phyloP scores from a whole-genome alignment of 2,888 invertebrate species.

The Spisula subtruncata region DNA sequence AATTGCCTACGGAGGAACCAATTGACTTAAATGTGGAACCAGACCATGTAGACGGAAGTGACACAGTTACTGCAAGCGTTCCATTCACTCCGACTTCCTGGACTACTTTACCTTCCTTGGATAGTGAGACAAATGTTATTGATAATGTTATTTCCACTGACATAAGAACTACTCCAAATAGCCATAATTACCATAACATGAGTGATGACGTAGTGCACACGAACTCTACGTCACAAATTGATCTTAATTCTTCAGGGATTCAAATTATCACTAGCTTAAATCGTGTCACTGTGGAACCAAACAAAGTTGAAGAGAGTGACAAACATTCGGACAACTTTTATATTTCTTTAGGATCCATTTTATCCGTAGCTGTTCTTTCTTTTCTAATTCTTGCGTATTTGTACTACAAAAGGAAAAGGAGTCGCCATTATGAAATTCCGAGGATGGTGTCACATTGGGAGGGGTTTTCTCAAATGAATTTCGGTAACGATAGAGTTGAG shows the following conservation, averaged over 20 bases:
- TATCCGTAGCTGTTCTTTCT: conserved; percentile 38
- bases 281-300: conserved; percentile 7
- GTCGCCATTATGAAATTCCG: conserved; percentile 10
- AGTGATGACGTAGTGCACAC: background rate
- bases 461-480: background rate
- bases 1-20: background rate
- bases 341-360: conserved; percentile 48
- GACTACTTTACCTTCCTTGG: background rate
- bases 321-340: conserved; percentile 40
- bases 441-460: background rate
- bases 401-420: conserved; percentile 41
- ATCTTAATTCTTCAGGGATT: background rate
- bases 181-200: background rate
- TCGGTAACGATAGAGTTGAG: background rate
- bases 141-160: background rate
- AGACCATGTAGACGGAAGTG: background rate
- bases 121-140: background rate
- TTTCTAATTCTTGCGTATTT: conserved; percentile 49
- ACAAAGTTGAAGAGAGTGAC: conserved; percentile 19
- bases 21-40: background rate
- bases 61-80: background rate
- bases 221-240: background rate
- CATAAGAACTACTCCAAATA: background rate
- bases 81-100: background rate
- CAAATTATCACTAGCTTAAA: background rate